Evolutionary conservation across 2,888 invertebrate genomes (phyloP).

Genomic region (Syrphus vitripennis): DNA sequence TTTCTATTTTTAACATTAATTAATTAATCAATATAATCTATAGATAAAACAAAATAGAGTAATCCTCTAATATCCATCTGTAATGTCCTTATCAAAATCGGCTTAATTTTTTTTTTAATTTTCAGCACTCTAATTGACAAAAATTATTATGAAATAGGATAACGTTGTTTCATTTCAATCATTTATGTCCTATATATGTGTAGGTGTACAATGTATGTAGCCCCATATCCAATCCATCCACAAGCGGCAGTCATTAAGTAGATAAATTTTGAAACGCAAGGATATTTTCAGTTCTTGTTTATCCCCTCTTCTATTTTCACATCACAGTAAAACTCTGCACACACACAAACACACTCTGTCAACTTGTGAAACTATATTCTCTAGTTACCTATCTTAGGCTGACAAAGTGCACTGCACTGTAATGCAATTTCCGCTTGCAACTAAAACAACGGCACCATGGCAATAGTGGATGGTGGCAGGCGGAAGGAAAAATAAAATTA

Average conservation of each 20-base stretch:
- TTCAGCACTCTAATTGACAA: background rate
- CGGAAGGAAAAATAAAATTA: constrained; percentile 39
- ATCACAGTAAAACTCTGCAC: background rate
- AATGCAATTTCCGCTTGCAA: constrained; percentile 58
- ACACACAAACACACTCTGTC: background rate
- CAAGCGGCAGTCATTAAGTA: constrained; percentile 20
- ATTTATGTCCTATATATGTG: background rate
- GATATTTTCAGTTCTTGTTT: background rate
- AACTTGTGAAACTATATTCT: background rate
- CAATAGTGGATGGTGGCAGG: background rate
- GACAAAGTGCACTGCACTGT: constrained; percentile 31
- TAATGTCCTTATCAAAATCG: background rate
- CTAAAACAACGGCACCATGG: constrained; percentile 43
- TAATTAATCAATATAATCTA: background rate
- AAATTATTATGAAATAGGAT: constrained; percentile 16
- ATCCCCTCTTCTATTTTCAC: background rate
- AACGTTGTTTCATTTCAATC: constrained; percentile 18
- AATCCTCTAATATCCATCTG: background rate
- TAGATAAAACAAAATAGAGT: background rate
- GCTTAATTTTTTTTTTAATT: background rate
- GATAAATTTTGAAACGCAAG: constrained; percentile 12
- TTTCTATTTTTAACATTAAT: background rate
- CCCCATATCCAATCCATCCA: background rate
- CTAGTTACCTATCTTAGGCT: constrained; percentile 4
- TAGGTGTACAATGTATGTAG: background rate